A percentile compares a stretch with the other conserved stretches of the same genome.
phyloP scores from a whole-genome alignment of 1,140 invertebrate genomes.

The Penaeus indicus region DNA sequence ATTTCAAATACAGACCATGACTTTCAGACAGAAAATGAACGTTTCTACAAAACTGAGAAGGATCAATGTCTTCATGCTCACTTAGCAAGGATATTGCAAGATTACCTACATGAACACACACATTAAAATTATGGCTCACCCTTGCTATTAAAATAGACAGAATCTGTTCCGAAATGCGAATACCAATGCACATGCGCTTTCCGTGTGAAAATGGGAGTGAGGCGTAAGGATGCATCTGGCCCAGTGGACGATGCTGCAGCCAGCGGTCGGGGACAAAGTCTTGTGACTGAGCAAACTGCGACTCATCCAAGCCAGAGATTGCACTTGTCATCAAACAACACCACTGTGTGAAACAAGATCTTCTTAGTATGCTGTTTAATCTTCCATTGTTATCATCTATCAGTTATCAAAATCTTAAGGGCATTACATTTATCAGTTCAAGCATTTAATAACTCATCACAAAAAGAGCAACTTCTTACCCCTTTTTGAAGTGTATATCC shows the following conservation, averaged over 20 bases:
- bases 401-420: no score
- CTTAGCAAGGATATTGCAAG: background rate
- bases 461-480: no score
- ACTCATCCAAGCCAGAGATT: constrained; percentile 6
- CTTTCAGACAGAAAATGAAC: no score
- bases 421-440: no score
- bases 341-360: constrained; percentile 17
- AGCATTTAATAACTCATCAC: no score
- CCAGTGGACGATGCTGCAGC: constrained; percentile 40
- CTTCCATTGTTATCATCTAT: no score
- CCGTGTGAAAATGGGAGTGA: constrained; percentile 37
- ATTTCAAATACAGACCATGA: no score
- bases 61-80: background rate
- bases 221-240: constrained; percentile 41
- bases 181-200: constrained; percentile 38
- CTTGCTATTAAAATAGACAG: constrained; percentile 31
- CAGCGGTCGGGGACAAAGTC: constrained; percentile 50
- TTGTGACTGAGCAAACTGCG: background rate
- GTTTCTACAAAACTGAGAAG: no score
- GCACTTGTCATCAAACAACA: constrained; percentile 5
- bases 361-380: no score
- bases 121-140: background rate
- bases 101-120: background rate
- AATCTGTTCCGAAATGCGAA: constrained; percentile 40
- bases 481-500: no score